Conservation (phyloP, 2,113 vertebrate species). For the Tinamus guttatus region DNA sequence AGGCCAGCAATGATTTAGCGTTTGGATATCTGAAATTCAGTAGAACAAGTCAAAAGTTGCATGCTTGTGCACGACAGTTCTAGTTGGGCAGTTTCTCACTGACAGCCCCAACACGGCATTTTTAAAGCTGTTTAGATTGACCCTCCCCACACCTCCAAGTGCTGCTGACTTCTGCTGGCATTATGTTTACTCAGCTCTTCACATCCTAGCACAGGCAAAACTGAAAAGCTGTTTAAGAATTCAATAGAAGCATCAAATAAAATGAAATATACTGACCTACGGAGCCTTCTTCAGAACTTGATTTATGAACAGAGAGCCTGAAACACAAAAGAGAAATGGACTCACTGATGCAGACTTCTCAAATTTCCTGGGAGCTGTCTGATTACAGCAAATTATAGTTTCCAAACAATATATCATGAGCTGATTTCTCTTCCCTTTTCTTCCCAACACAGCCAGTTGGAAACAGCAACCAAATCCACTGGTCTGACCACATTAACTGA, state of each 20-base stretch:
- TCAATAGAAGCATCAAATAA: slow-evolving; percentile 36
- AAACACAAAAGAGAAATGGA: slow-evolving; percentile 63
- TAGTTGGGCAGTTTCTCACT: not conserved
- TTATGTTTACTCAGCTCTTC: slow-evolving; percentile 15
- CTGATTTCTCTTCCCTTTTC: slow-evolving; percentile 40
- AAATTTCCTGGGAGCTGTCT: slow-evolving; percentile 34
- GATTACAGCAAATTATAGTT: slow-evolving; percentile 56
- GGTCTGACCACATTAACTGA: slow-evolving; percentile 29
- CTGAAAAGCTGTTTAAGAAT: slow-evolving; percentile 36
- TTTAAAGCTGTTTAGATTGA: not conserved
- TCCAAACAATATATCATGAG: slow-evolving; percentile 32
- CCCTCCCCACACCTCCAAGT: not conserved
- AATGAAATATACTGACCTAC: slow-evolving; percentile 84
- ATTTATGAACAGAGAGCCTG: slow-evolving; percentile 93
- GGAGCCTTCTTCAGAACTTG: slow-evolving; percentile 92
- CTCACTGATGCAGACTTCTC: slow-evolving; percentile 46
- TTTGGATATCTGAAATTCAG: not conserved
- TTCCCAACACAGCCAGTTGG: not conserved
- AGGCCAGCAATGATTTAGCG: not conserved
- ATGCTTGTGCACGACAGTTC: not conserved
- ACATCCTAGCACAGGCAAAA: not conserved
- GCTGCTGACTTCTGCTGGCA: slow-evolving; percentile 6
- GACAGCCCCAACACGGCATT: not conserved
- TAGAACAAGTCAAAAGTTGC: not conserved
- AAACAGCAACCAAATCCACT: slow-evolving; percentile 29